Conservation (phyloP, 2,888 invertebrate genomes). For the Iselma pallidipennis region DNA sequence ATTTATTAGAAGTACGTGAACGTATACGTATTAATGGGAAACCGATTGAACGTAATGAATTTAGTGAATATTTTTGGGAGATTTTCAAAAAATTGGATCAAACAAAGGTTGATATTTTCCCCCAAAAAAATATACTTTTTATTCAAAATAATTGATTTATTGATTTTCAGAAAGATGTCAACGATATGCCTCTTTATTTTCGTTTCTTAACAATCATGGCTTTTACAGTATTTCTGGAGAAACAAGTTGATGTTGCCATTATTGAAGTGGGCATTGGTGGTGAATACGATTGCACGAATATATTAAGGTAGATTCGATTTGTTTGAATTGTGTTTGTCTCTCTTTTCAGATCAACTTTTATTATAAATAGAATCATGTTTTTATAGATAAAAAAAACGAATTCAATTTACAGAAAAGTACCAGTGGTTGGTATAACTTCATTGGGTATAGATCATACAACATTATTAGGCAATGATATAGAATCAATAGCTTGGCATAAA, state of each 20-base stretch:
- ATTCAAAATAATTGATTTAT: no score
- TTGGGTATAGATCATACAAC: slow-evolving; percentile 89
- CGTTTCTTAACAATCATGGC: slow-evolving; percentile 92
- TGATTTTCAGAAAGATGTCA: slow-evolving; percentile 58
- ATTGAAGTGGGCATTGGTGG: slow-evolving; percentile 99
- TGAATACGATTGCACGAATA: slow-evolving; percentile 90
- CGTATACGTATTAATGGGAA: slow-evolving; percentile 86
- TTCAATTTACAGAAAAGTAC: slow-evolving; percentile 66
- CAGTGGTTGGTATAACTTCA: slow-evolving; percentile 88
- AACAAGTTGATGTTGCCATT: slow-evolving; percentile 89
- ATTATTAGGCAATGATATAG: slow-evolving; percentile 78
- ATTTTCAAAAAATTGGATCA: slow-evolving; percentile 69
- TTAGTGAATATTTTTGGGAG: slow-evolving; percentile 80
- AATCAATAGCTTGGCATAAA: slow-evolving; percentile 93
- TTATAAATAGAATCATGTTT: no score
- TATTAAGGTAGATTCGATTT: slow-evolving; percentile 66
- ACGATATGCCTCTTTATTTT: slow-evolving; percentile 92
- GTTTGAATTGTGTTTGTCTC: neutral
- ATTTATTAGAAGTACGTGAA: slow-evolving; percentile 89
- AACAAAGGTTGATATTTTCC: slow-evolving; percentile 53
- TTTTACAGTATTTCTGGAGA: slow-evolving; percentile 82
- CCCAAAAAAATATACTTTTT: neutral
- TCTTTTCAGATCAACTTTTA: no score
- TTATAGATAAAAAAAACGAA: slow-evolving; percentile 3
- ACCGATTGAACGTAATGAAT: slow-evolving; percentile 73